Base-by-base conservation (phyloP, 2,797 vertebrate species). In the Squalus acanthias region DNA sequence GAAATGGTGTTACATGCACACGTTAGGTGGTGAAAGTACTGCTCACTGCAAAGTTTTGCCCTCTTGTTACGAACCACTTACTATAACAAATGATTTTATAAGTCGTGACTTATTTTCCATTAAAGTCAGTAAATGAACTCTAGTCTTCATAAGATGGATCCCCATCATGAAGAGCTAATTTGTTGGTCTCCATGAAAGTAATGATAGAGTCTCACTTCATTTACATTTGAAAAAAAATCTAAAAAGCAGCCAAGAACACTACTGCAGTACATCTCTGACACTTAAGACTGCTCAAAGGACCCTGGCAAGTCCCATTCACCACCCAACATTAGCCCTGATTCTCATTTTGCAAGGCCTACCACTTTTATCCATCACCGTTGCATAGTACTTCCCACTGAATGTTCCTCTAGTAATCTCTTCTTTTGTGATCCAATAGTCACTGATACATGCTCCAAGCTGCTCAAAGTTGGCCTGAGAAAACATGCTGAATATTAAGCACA, bases 131-230 rank as follows among this genome's bases (percentile, higher is more conserved):
- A 93, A 93, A 93, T 67, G 82, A 50, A 50, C 46, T 85, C 39
- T 50, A 46, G 39, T 93, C 63, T 93, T 69, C 91, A 57, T 22
- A 93, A 93, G 22, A 93, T 67, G 39, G 91, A 65, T 91, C 88
- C 15, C 88, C n/a, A 63, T 17, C 88, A 91, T 33, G 29, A 39
- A 22, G n/a, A 67, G 65, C 63, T 69, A 46, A 93, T 69, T 93
- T 93, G 63, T 67, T 69, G 91, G 63, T 93, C 91, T 93, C 91
- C 63, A 20, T 46, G 91, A 93, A 67, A 46, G 91, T 93, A 85
- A 85, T 85, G 82, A 50, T 50, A 69, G 91, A 46, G 65, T 67
- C 91, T 69, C n/a, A 93, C n/a, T 46, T 67, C n/a, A 93, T 67
- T 46, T 93, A 69, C n/a, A 24, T 69, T 67, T 20, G n/a, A 85